phyloP scores from a whole-genome alignment of 2,888 invertebrate species.

The Limnephilus rhombicus region DNA sequence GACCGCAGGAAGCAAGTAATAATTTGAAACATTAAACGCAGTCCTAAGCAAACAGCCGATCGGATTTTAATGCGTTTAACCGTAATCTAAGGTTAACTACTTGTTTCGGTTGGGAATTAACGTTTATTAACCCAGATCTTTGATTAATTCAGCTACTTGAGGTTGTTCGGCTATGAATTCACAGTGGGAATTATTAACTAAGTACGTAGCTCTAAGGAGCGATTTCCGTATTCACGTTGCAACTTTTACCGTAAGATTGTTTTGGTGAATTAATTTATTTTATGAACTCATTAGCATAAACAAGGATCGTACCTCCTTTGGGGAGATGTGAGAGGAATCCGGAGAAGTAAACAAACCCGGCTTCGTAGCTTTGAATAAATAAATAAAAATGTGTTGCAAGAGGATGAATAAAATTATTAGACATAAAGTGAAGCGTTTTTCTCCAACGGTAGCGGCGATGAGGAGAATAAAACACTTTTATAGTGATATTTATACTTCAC shows the following conservation, averaged over 20 bases:
- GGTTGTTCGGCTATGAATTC: slow-evolving; percentile 28
- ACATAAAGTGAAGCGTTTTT: not conserved
- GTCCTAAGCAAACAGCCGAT: slow-evolving; percentile 60
- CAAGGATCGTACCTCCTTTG: not conserved
- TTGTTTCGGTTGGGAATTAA: slow-evolving; percentile 45
- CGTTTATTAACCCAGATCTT: slow-evolving; percentile 48
- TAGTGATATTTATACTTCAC: not conserved
- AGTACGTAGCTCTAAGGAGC: slow-evolving; percentile 1
- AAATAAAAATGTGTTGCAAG: slow-evolving; percentile 14
- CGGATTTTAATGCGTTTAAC: slow-evolving; percentile 57
- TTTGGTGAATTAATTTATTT: slow-evolving; percentile 34
- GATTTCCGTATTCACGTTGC: slow-evolving; percentile 28
- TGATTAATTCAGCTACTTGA: slow-evolving; percentile 43
- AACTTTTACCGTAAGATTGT: slow-evolving; percentile 25
- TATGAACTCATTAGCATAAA: slow-evolving; percentile 16
- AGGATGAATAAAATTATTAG: not conserved
- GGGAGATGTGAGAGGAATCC: not conserved
- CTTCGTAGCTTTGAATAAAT: slow-evolving; percentile 5
- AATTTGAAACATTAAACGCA: slow-evolving; percentile 54
- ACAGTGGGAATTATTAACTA: slow-evolving; percentile 40
- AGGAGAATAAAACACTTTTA: not conserved
- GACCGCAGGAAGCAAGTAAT: slow-evolving; percentile 48
- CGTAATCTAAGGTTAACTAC: slow-evolving; percentile 55
- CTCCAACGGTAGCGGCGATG: not conserved
- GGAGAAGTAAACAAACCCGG: not conserved